Percentiles rank a stretch among this genome's conserved stretches.
phyloP scores from a whole-genome alignment of 2,888 invertebrate species.

The Cryptus armator region DNA sequence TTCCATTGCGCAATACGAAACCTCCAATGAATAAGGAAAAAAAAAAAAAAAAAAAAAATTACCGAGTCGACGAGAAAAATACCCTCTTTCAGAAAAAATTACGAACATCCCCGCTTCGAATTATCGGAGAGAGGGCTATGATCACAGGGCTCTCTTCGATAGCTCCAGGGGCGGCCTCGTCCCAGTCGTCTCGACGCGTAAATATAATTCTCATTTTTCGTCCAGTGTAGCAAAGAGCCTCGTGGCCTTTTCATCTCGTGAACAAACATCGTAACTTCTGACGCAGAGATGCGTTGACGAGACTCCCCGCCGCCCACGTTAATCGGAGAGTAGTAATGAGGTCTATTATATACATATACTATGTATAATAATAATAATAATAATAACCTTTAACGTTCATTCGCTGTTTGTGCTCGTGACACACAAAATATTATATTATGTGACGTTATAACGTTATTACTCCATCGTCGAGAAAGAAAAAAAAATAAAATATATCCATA shows the following conservation, averaged over 20 bases:
- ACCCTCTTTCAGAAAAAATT: conserved; percentile 37
- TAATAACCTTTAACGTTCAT: not conserved
- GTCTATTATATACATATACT: not conserved
- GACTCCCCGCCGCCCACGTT: conserved; percentile 26
- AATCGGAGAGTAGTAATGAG: conserved; percentile 35
- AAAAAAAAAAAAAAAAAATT: not conserved
- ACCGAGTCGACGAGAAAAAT: not conserved
- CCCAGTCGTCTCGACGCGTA: conserved; percentile 42
- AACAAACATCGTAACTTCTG: conserved; percentile 43
- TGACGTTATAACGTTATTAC: not conserved
- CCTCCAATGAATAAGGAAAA: not conserved
- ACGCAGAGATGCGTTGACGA: conserved; percentile 32
- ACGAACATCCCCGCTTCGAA: conserved; percentile 36
- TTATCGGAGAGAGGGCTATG: conserved; percentile 44
- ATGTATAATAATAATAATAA: not conserved
- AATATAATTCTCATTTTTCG: conserved; percentile 61
- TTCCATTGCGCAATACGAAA: not conserved
- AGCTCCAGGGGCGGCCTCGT: conserved; percentile 4
- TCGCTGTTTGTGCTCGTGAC: not conserved
- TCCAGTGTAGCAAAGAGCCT: conserved; percentile 35
- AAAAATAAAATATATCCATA: no score
- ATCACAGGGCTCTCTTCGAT: conserved; percentile 45
- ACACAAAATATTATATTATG: not conserved
- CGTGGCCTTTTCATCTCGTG: conserved; percentile 51
- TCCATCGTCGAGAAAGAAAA: not conserved